Percentiles rank a stretch among this genome's conserved stretches.
phyloP scores from a whole-genome alignment of 2,888 invertebrate species.

The Oscheius onirici region DNA sequence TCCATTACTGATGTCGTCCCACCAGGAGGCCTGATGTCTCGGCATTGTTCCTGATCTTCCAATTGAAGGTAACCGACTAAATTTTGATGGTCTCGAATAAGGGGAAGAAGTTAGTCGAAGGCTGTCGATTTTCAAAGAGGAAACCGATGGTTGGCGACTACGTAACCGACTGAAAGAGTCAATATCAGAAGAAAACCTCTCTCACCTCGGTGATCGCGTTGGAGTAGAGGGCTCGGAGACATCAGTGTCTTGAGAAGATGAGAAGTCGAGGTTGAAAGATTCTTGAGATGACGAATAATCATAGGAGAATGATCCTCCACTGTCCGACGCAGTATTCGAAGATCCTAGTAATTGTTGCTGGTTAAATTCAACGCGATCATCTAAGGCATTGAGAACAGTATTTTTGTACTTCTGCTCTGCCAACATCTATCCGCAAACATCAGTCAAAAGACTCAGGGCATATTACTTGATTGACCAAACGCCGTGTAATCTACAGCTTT shows the following conservation, averaged over 20 bases:
- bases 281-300: not conserved
- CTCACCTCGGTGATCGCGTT: not conserved
- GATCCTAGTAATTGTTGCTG: no score
- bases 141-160: constrained; percentile 8
- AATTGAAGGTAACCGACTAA: not conserved
- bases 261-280: no score
- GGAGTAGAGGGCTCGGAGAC: constrained; percentile 3
- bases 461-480: no score
- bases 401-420: no score
- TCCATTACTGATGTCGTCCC: constrained; percentile 12
- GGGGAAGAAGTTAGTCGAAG: constrained; percentile 14
- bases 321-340: constrained; percentile 1
- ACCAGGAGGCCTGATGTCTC: constrained; percentile 3
- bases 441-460: no score
- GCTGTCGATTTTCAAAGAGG: constrained; percentile 1
- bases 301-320: not conserved
- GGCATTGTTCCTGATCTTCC: not conserved
- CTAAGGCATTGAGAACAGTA: no score
- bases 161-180: not conserved
- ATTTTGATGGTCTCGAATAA: not conserved
- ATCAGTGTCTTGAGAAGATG: not conserved
- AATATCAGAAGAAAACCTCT: not conserved
- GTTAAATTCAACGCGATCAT: no score
- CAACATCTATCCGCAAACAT: no score
- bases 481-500: no score